phyloP scores from a whole-genome alignment of 1,140 invertebrate species.

The Drosophila nasuta region DNA sequence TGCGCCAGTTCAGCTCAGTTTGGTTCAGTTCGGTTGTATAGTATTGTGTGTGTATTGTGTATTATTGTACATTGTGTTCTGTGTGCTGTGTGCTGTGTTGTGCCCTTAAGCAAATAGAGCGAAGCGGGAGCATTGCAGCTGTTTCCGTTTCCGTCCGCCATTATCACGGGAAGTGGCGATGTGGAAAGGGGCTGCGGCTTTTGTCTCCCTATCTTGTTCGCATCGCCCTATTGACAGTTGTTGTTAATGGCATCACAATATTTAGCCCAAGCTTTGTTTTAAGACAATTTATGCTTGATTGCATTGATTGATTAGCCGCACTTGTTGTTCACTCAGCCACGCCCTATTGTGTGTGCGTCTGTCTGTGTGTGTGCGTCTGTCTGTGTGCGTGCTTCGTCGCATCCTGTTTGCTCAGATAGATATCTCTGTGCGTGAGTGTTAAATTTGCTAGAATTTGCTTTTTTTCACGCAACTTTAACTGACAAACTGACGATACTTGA shows the following conservation, averaged over 20 bases:
- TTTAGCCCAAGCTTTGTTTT: conserved; percentile 75
- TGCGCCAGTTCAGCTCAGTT: too few relatives aligned
- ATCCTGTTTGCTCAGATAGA: background rate
- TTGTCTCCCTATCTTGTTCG: conserved; percentile 27
- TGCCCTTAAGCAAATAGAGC: conserved; percentile 33
- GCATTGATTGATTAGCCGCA: conserved; percentile 80
- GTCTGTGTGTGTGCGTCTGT: conserved; percentile 17
- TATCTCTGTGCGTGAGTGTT: conserved; percentile 4
- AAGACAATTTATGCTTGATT: conserved; percentile 83
- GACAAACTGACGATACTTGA: conserved; percentile 26
- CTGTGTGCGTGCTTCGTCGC: background rate
- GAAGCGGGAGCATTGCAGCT: conserved; percentile 38
- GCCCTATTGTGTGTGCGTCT: conserved; percentile 18
- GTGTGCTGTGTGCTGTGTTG: background rate
- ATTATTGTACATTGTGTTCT: background rate
- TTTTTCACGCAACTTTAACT: conserved; percentile 25
- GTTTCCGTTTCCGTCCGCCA: conserved; percentile 62
- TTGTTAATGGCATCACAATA: conserved; percentile 80
- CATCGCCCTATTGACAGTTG: conserved; percentile 60
- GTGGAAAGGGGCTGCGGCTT: conserved; percentile 6
- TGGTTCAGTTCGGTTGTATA: background rate
- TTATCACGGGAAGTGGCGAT: conserved; percentile 5
- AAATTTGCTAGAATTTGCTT: conserved; percentile 7
- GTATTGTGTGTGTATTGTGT: conserved; percentile 14
- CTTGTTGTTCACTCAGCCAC: conserved; percentile 52